These are phyloP conservation scores for Andrena chrysosceles DNA, from an alignment of 2,888 invertebrate species.

Conservation along the genomic window DNA sequence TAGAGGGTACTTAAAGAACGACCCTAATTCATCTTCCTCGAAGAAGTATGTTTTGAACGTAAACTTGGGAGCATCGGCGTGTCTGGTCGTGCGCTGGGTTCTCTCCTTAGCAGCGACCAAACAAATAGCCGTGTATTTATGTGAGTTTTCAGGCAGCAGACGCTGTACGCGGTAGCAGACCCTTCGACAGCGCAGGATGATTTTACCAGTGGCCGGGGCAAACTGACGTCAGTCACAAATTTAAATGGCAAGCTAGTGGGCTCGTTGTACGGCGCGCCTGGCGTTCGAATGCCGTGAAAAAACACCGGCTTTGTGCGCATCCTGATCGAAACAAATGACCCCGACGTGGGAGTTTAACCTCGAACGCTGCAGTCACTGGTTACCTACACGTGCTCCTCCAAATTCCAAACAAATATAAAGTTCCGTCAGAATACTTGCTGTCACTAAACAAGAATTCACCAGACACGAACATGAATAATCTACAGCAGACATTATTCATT, in stretches of 20 bases:
- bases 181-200: constrained; percentile 60
- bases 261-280: constrained; percentile 41
- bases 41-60: constrained; percentile 53
- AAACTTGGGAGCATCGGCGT: constrained; percentile 38
- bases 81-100: constrained; percentile 53
- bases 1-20: constrained; percentile 54
- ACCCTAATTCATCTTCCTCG: constrained; percentile 60
- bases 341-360: constrained; percentile 34
- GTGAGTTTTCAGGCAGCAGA: constrained; percentile 49
- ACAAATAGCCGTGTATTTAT: constrained; percentile 66
- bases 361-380: constrained; percentile 4
- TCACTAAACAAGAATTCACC: too few relatives aligned
- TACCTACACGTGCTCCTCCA: constrained; percentile 11
- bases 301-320: constrained; percentile 45
- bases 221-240: constrained; percentile 74
- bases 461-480: background rate
- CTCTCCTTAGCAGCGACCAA: constrained; percentile 59
- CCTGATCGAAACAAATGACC: constrained; percentile 54
- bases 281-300: constrained; percentile 49
- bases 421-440: too few relatives aligned
- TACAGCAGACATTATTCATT: background rate
- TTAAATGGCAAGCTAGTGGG: constrained; percentile 75
- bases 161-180: constrained; percentile 23
- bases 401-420: constrained; percentile 1
- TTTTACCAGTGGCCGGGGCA: constrained; percentile 39